Base-by-base conservation (phyloP, 2,113 vertebrate genomes). In the Gadus chalcogrammus region DNA sequence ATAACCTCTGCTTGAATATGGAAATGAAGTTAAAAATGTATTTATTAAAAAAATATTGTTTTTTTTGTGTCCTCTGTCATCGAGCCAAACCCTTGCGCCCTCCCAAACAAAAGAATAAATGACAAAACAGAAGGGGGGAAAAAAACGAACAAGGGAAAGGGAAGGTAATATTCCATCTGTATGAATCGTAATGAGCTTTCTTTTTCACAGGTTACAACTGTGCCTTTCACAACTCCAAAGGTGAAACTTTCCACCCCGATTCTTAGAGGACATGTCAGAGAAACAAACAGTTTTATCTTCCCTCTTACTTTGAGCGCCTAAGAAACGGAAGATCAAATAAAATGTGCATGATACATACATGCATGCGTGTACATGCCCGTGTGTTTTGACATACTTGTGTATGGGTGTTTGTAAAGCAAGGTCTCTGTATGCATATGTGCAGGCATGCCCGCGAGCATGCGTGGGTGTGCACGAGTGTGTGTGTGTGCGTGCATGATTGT, bases 101-200 rank as follows among this genome's bases (percentile, higher is more conserved):
- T 76, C 78, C 84, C 68, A 75, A 70, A 79, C 74, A 82, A 85
- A 87, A 70, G 22, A 86, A 83, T 83, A 75, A 84, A 82, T 83
- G 72, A 78, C 79, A 84, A 62, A 72, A 70, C 0, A 65, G 69
- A 68, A 67, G 64, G 68, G 55, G 55, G 55, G 1, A 12, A 3
- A n/a, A 56, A 62, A 18, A 48, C 68, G 74, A 75, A 76, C 75
- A 72, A 79, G 68, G 4, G 55, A 69, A 70, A 76, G 70, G 65
- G 66, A 65, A 62, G 76, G 71, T 72, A 73, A 74, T 77, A 85
- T 87, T 90, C 88, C 89, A 91, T 90, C 89, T 91, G 89, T 89
- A 86, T 81, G 74, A 81, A 88, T 90, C 76, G 78, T 87, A 88
- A 91, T 91, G 64, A 83, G 77, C 70, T 31, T 74, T 48, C 31